These are phyloP conservation scores for Diceros bicornis DNA, from an alignment of 2,797 vertebrate genomes.

Conservation along the genomic window DNA sequence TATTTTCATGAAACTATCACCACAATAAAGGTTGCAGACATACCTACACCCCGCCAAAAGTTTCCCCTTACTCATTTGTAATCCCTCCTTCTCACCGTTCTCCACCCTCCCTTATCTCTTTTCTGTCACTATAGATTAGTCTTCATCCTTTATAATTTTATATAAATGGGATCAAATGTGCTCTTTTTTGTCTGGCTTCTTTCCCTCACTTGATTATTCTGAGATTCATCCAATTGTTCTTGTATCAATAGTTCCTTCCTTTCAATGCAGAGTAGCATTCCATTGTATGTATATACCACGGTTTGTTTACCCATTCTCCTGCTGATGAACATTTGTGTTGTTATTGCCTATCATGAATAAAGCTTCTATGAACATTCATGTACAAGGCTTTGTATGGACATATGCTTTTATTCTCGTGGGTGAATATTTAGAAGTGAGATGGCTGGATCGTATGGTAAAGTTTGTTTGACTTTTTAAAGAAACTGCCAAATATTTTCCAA, in stretches of 20 bases:
- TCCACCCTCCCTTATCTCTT: neutral
- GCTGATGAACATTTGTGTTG: neutral
- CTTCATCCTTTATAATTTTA: neutral
- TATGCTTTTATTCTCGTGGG: neutral
- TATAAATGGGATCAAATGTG: neutral
- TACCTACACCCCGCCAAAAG: accelerated
- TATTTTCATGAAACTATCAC: neutral
- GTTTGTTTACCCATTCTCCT: no score
- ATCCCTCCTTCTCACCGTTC: neutral
- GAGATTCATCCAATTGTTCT: neutral
- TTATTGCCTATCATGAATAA: neutral
- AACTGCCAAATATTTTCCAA: constrained; percentile 27
- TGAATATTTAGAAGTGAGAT: neutral
- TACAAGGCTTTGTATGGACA: neutral
- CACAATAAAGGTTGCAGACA: neutral
- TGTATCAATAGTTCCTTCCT: neutral
- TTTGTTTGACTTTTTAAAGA: constrained; percentile 29
- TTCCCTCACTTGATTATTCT: neutral
- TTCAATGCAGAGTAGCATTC: neutral
- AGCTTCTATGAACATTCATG: neutral
- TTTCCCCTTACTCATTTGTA: neutral
- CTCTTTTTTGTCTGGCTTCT: neutral
- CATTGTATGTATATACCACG: neutral
- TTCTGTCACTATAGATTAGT: neutral
- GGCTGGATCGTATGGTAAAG: neutral